A percentile compares a stretch with the other conserved stretches of the same genome.
These are phyloP conservation scores for Heterotis niloticus DNA, from an alignment of 2,113 vertebrate species.

Conservation along the genomic window DNA sequence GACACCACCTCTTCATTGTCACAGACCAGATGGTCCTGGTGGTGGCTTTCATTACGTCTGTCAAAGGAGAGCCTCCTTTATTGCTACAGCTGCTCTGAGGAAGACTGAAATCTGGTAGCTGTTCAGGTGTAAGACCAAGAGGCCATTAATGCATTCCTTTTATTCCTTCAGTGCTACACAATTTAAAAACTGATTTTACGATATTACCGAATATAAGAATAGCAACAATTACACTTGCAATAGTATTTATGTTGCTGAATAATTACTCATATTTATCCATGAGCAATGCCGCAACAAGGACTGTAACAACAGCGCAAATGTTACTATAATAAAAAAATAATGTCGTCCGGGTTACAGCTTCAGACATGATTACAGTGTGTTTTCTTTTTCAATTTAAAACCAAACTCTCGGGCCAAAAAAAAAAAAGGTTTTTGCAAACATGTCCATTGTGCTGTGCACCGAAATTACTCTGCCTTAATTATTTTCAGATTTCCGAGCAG, in stretches of 20 bases:
- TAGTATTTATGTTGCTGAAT: too few species aligned
- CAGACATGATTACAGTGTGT: conserved; percentile 20
- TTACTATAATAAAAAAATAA: background rate
- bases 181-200: too few species aligned
- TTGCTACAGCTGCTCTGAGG: background rate
- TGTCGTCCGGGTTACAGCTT: conserved; percentile 24
- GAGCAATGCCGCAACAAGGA: background rate
- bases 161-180: background rate
- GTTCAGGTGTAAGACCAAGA: too few species aligned
- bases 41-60: background rate
- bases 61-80: background rate
- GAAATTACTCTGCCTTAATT: conserved; percentile 34
- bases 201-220: too few species aligned
- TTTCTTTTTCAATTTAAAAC: conserved; percentile 34
- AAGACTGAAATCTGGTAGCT: conserved; percentile 4
- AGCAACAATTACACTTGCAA: background rate
- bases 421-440: conserved; percentile 21
- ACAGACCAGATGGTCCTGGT: background rate
- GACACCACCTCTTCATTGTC: background rate
- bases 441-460: background rate
- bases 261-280: background rate
- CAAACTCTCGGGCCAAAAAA: background rate
- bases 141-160: background rate
- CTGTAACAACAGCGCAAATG: background rate
- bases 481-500: conserved; percentile 38